Evolutionary conservation across 2,888 invertebrate species (phyloP).

Genomic region (Podabrus alpinus): DNA sequence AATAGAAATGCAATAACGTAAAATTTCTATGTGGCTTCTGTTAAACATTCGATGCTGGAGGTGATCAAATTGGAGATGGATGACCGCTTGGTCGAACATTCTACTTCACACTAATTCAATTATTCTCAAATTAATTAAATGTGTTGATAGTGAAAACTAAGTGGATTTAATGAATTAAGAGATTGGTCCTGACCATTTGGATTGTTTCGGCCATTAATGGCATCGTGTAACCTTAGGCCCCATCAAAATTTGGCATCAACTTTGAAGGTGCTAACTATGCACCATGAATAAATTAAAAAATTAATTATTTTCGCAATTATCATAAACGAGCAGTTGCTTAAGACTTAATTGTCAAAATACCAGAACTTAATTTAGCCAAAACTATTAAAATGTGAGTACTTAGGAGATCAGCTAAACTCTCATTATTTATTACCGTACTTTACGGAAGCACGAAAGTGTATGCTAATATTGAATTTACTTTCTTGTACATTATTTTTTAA

Average conservation of each 20-base stretch:
- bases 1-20: background rate
- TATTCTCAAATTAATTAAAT: too few relatives aligned
- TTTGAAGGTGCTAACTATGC: background rate
- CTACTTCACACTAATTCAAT: too few relatives aligned
- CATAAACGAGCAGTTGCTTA: background rate
- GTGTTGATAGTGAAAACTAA: too few relatives aligned
- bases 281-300: background rate
- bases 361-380: background rate
- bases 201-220: background rate
- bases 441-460: background rate
- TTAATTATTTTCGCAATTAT: background rate
- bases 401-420: background rate
- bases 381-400: background rate
- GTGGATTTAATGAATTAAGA: too few relatives aligned
- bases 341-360: background rate
- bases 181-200: background rate
- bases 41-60: background rate
- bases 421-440: background rate
- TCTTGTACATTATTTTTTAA: background rate
- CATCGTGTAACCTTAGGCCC: background rate
- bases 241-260: background rate
- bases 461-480: background rate
- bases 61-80: background rate
- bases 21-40: background rate
- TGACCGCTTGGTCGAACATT: background rate